Percentiles rank a stretch among this genome's conserved stretches.
Evolutionary conservation across 2,113 vertebrate species (phyloP).

Genomic region (Scolopax mira): DNA sequence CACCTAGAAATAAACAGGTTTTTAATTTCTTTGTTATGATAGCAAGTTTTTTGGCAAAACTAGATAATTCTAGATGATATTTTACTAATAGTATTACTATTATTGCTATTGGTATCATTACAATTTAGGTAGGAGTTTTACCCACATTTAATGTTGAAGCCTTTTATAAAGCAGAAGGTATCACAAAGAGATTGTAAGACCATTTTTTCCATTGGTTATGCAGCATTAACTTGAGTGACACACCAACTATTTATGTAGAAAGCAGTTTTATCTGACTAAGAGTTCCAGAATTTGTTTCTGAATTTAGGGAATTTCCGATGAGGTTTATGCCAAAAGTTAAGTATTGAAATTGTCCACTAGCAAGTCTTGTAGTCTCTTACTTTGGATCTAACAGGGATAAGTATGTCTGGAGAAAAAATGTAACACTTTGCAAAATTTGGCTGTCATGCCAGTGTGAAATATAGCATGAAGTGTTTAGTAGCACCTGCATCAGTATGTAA

Average conservation of each 20-base stretch:
- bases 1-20: neutral
- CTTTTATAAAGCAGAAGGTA: neutral
- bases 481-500: neutral
- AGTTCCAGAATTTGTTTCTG: neutral
- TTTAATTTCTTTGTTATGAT: neutral
- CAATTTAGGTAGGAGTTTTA: neutral
- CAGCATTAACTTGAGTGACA: neutral
- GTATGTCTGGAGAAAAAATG: neutral
- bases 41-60: neutral
- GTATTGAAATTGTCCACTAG: neutral
- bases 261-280: neutral
- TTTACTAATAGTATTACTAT: neutral
- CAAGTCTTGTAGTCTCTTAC: neutral
- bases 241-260: neutral
- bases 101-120: neutral
- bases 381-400: neutral
- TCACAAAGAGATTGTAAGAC: neutral
- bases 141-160: neutral
- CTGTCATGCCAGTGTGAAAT: constrained; percentile 18
- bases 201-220: neutral
- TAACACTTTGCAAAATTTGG: neutral
- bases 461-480: neutral
- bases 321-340: neutral
- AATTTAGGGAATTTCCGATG: neutral
- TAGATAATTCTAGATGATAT: neutral